Conservation (phyloP, 2,113 vertebrate species). For the Scartelaos histophorus region DNA sequence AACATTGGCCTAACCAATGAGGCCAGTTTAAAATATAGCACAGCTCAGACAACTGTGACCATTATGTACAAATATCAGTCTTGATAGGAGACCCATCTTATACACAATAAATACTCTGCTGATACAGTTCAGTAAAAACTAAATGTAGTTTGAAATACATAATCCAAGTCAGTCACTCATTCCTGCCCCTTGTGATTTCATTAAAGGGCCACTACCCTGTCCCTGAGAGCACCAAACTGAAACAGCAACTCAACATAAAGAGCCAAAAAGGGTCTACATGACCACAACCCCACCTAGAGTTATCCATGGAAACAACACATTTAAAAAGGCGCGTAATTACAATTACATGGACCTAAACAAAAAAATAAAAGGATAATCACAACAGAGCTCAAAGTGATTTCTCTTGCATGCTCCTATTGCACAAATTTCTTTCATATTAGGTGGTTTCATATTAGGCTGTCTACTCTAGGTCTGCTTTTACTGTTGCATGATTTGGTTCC, state of each 20-base stretch:
- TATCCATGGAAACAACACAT: neutral
- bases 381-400: neutral
- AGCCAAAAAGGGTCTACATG: neutral
- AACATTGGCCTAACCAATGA: neutral
- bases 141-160: neutral
- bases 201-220: constrained; percentile 4
- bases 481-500: neutral
- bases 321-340: neutral
- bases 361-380: neutral
- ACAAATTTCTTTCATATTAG: neutral
- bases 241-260: neutral
- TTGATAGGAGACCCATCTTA: neutral
- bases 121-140: neutral
- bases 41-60: neutral
- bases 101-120: neutral
- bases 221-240: constrained; percentile 37
- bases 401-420: neutral
- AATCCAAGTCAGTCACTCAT: neutral
- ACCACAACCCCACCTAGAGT: neutral
- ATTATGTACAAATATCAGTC: constrained; percentile 5
- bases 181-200: neutral
- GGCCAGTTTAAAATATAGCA: constrained; percentile 2
- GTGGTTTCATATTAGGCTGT: neutral
- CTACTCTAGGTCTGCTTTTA: neutral
- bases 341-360: neutral